These are phyloP conservation scores for Perithous albicinctus DNA, from an alignment of 2,888 invertebrate genomes.

Conservation along the genomic window DNA sequence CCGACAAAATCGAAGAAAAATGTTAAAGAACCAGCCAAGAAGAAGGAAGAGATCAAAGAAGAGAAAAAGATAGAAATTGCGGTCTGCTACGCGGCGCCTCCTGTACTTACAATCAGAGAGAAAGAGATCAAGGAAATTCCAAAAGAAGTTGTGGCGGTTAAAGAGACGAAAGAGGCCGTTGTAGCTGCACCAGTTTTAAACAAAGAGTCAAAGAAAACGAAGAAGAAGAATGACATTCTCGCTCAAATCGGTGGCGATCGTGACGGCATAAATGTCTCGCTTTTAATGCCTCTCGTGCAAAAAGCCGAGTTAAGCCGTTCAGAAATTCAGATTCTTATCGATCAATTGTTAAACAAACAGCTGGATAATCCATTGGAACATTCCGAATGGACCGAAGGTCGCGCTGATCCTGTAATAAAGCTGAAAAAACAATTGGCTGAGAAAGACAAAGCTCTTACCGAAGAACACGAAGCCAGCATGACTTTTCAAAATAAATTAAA, in stretches of 20 bases:
- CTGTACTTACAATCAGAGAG: no score
- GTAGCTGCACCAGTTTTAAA: conserved; percentile 66
- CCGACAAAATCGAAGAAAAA: conserved; percentile 81
- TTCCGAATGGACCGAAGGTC: conserved; percentile 95
- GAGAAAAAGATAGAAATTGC: conserved; percentile 77
- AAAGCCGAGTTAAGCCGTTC: conserved; percentile 93
- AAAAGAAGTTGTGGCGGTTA: conserved; percentile 75
- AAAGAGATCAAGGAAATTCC: conserved; percentile 78
- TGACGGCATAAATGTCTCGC: conserved; percentile 89
- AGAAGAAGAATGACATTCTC: conserved; percentile 87
- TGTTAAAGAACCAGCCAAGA: conserved; percentile 76
- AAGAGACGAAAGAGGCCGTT: conserved; percentile 73
- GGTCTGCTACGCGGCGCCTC: conserved; percentile 69
- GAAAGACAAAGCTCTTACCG: conserved; percentile 91
- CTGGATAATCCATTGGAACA: conserved; percentile 90
- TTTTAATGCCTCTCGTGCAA: conserved; percentile 91
- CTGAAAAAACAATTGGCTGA: conserved; percentile 95
- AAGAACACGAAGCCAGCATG: conserved; percentile 91
- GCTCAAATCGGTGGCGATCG: conserved; percentile 88
- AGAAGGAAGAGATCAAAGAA: conserved; percentile 77
- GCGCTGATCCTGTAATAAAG: conserved; percentile 93
- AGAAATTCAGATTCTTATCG: conserved; percentile 95
- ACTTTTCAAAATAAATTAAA: conserved; percentile 92
- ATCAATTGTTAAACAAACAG: conserved; percentile 95
- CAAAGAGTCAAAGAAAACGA: conserved; percentile 85